phyloP scores from a whole-genome alignment of 2,797 vertebrate genomes.

The Phataginus tricuspis region DNA sequence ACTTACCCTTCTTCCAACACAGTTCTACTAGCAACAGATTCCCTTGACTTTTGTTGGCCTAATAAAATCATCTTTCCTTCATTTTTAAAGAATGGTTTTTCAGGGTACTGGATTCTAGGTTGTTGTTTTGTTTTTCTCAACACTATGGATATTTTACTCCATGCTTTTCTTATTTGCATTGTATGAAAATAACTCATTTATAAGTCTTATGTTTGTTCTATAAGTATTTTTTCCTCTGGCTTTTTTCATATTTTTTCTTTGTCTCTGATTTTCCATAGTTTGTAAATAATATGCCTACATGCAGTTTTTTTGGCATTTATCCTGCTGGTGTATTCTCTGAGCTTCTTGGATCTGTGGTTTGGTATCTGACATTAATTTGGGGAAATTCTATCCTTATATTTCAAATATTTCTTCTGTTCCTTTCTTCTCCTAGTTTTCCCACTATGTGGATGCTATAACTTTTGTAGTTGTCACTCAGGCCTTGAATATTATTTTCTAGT shows the following conservation, averaged over 20 bases:
- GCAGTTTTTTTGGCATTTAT: background rate
- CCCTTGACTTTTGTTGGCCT: background rate
- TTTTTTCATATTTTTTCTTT: background rate
- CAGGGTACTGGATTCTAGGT: background rate
- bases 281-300: background rate
- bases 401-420: background rate
- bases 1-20: background rate
- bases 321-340: background rate
- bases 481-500: background rate
- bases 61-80: background rate
- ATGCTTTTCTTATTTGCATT: background rate
- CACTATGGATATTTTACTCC: background rate
- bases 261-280: background rate
- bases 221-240: background rate
- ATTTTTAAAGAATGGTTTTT: background rate
- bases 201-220: background rate
- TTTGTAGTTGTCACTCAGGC: background rate
- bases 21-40: background rate
- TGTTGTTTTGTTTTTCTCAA: background rate
- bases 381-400: background rate
- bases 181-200: background rate
- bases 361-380: background rate
- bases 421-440: background rate
- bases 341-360: background rate
- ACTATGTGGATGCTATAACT: background rate